phyloP scores from a whole-genome alignment of 2,888 invertebrate genomes.

The Tetropium fuscum region DNA sequence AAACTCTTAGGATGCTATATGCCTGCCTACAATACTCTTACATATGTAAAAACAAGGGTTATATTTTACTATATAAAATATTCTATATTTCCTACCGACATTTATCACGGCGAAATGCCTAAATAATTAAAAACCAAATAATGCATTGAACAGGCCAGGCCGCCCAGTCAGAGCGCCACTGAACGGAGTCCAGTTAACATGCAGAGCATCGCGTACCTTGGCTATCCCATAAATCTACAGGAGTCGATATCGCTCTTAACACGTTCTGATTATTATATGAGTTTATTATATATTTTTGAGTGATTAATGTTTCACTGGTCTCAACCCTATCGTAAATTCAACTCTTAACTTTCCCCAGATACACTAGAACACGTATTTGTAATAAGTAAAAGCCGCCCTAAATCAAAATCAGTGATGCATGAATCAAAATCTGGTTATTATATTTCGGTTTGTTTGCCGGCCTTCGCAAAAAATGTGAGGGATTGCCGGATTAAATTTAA shows the following conservation, averaged over 20 bases:
- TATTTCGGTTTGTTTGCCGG: conserved; percentile 11
- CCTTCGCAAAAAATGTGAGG: conserved; percentile 1
- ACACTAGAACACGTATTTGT: conserved; percentile 12
- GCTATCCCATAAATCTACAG: conserved; percentile 18
- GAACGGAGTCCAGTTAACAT: conserved; percentile 16
- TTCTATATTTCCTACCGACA: too few species aligned
- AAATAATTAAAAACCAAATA: too few species aligned
- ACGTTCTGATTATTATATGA: conserved; percentile 54
- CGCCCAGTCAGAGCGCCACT: not conserved
- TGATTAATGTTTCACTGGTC: conserved; percentile 45
- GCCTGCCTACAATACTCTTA: too few species aligned
- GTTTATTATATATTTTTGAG: conserved; percentile 53
- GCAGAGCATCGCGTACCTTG: conserved; percentile 10
- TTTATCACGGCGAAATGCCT: too few species aligned
- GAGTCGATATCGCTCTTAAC: conserved; percentile 47
- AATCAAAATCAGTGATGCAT: conserved; percentile 21
- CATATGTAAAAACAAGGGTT: too few species aligned
- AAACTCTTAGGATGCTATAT: too few species aligned
- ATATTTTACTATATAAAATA: too few species aligned
- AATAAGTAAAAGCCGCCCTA: conserved; percentile 22
- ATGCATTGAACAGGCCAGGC: too few species aligned
- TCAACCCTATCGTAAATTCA: conserved; percentile 24
- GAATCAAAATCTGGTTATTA: conserved; percentile 18
- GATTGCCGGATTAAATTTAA: conserved; percentile 12
- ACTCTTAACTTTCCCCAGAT: conserved; percentile 17